Percentiles rank a stretch among this genome's conserved stretches.
phyloP scores from a whole-genome alignment of 2,888 invertebrate genomes.

The Caenorhabditis doughertyi region DNA sequence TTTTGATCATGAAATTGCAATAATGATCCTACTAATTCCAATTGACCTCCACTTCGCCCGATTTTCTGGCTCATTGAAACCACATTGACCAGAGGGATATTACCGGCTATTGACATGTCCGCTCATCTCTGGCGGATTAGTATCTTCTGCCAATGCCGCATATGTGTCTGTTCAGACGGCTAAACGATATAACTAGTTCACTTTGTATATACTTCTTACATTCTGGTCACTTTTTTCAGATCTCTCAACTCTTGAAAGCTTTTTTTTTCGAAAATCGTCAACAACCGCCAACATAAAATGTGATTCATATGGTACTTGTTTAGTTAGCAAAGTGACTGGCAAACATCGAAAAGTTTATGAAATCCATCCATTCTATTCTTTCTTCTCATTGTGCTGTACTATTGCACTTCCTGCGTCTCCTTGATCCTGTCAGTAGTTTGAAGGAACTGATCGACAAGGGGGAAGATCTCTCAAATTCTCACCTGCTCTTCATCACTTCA shows the following conservation, averaged over 20 bases:
- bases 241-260: neutral
- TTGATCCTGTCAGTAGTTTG: conserved; percentile 31
- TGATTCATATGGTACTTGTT: conserved; percentile 60
- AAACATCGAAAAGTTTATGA: conserved; percentile 57
- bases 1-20: neutral
- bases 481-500: conserved; percentile 40
- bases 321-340: conserved; percentile 61
- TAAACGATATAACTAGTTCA: conserved; percentile 1
- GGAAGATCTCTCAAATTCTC: conserved; percentile 40
- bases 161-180: conserved; percentile 22
- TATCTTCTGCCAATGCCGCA: conserved; percentile 37
- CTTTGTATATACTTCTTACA: conserved; percentile 4
- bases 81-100: conserved; percentile 14
- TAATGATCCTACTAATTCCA: conserved; percentile 4
- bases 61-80: conserved; percentile 52
- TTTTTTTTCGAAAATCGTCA: conserved; percentile 15
- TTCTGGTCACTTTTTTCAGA: conserved; percentile 30
- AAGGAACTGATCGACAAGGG: conserved; percentile 15
- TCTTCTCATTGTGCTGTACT: conserved; percentile 41
- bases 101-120: conserved; percentile 10
- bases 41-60: conserved; percentile 28
- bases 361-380: conserved; percentile 38
- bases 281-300: conserved; percentile 39
- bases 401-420: conserved; percentile 40
- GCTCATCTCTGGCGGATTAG: conserved; percentile 30